Conservation (phyloP, 2,888 invertebrate species). For the Argyresthia albistria region DNA sequence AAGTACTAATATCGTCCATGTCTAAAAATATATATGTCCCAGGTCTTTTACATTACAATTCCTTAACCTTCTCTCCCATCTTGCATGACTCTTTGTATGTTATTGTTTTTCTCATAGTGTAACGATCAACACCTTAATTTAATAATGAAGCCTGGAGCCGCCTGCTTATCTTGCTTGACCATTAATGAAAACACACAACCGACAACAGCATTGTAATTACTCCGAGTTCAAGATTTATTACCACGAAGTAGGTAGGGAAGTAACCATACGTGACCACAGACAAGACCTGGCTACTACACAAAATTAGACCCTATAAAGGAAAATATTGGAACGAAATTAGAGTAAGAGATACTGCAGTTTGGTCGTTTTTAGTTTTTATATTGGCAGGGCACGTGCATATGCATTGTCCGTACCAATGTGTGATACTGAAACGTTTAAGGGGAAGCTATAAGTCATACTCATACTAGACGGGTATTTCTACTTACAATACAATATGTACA, state of each 20-base stretch:
- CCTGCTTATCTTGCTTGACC: conserved; percentile 24
- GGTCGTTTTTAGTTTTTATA: conserved; percentile 18
- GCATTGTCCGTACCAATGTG: conserved; percentile 54
- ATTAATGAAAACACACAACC: conserved; percentile 68
- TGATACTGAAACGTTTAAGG: conserved; percentile 27
- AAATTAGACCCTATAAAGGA: conserved; percentile 43
- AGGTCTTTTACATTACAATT: no score
- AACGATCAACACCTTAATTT: neutral
- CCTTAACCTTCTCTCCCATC: no score
- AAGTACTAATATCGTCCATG: no score
- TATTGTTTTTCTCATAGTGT: no score
- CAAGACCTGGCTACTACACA: conserved; percentile 25
- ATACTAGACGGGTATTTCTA: no score
- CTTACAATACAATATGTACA: no score
- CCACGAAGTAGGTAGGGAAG: conserved; percentile 53
- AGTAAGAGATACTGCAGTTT: conserved; percentile 29
- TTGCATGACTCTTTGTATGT: no score
- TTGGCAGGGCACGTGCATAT: conserved; percentile 38
- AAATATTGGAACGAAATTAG: conserved; percentile 49
- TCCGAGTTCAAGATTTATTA: conserved; percentile 67
- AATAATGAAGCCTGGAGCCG: neutral
- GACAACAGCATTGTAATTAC: conserved; percentile 70
- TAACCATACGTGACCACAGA: conserved; percentile 60
- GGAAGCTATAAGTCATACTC: neutral
- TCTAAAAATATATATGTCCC: no score